A percentile compares a stretch with the other conserved stretches of the same genome.
These are phyloP conservation scores for Amniataba percoides DNA, from an alignment of 2,797 vertebrate species.

Conservation along the genomic window DNA sequence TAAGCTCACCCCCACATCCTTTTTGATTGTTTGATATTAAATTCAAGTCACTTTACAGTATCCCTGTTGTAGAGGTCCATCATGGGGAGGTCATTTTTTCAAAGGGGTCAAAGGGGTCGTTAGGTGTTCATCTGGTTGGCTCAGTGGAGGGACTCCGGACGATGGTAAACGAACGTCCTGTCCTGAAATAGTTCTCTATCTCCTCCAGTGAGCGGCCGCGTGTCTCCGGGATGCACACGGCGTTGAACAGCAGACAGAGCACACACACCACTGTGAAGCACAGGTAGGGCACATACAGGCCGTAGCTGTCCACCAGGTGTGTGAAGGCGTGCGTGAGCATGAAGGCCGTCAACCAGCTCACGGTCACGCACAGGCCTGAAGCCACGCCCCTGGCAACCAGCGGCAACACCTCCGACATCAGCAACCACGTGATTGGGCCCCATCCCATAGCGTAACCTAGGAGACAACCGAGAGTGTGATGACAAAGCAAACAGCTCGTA, in stretches of 20 bases:
- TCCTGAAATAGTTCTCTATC: slow-evolving; percentile 94
- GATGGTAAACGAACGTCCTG: slow-evolving; percentile 81
- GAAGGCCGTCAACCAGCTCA: slow-evolving; percentile 96
- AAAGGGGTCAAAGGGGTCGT: neutral
- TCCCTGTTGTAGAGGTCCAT: neutral
- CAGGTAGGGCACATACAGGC: slow-evolving; percentile 91
- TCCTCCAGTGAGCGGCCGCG: slow-evolving; percentile 92
- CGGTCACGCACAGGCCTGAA: slow-evolving; percentile 91
- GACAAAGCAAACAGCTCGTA: slow-evolving; percentile 3
- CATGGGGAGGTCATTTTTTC: neutral
- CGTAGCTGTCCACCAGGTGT: slow-evolving; percentile 80
- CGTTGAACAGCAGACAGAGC: slow-evolving; percentile 90
- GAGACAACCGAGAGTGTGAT: slow-evolving; percentile 47
- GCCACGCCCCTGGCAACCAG: slow-evolving; percentile 91
- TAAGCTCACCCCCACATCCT: neutral
- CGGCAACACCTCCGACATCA: slow-evolving; percentile 96
- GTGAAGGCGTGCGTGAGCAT: slow-evolving; percentile 89
- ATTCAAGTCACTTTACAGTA: neutral
- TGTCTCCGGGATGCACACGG: slow-evolving; percentile 93
- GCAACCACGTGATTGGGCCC: slow-evolving; percentile 97
- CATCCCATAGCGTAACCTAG: slow-evolving; percentile 97
- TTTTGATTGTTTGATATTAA: neutral
- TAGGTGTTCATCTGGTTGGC: slow-evolving; percentile 18
- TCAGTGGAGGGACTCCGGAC: neutral
- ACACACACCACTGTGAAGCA: slow-evolving; percentile 89